Conservation (phyloP, 1,140 invertebrate genomes). For the Trichonephila clavipes region DNA sequence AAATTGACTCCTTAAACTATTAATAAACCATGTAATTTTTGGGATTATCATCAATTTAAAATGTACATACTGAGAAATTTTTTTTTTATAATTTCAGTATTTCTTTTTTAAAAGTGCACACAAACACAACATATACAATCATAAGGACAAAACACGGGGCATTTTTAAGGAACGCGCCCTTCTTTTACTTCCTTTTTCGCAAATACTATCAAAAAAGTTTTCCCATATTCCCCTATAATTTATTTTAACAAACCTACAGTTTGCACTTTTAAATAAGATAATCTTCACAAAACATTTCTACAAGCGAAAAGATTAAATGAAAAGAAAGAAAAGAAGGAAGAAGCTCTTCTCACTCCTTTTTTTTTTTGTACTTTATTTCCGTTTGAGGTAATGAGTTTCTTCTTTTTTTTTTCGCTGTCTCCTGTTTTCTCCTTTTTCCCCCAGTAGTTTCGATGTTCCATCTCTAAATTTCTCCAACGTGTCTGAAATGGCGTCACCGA, state of each 20-base stretch:
- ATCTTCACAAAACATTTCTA: background rate
- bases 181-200: too few relatives aligned
- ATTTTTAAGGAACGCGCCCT: too few relatives aligned
- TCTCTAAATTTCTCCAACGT: background rate
- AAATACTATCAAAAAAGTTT: too few relatives aligned
- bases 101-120: too few relatives aligned
- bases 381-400: conserved; percentile 6
- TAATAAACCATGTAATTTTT: too few relatives aligned
- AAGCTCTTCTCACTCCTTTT: background rate
- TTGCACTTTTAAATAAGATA: background rate
- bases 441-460: background rate
- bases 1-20: too few relatives aligned
- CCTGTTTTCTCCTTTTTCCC: background rate
- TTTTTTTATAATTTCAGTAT: too few relatives aligned
- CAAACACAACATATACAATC: too few relatives aligned
- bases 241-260: background rate
- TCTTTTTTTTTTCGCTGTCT: background rate
- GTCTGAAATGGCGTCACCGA: background rate
- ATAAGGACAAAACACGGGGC: too few relatives aligned
- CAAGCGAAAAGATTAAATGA: background rate
- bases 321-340: background rate
- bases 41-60: too few relatives aligned
- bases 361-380: background rate
- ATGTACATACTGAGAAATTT: too few relatives aligned
- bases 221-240: background rate